Conservation (phyloP, 2,113 vertebrate species). For the Dendropsophus ebraccatus region DNA sequence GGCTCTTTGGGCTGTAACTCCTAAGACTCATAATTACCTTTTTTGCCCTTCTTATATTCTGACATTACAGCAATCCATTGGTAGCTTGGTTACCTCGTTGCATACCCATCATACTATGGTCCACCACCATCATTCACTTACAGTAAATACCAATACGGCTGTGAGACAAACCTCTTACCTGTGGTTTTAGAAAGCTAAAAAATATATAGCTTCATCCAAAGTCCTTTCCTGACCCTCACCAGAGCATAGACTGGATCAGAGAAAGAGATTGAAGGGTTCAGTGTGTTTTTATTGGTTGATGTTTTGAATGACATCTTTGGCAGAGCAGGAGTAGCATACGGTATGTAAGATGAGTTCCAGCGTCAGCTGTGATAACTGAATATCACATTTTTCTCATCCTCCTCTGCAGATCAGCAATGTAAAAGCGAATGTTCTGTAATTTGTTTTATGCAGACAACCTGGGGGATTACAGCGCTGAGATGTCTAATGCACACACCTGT, state of each 20-base stretch:
- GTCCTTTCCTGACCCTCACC: background rate
- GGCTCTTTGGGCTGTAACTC: too few relatives aligned
- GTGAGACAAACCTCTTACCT: background rate
- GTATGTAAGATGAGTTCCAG: background rate
- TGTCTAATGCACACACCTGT: background rate
- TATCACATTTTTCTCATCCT: constrained; percentile 10
- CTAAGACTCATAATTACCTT: too few relatives aligned
- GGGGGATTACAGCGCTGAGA: background rate
- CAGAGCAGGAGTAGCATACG: background rate
- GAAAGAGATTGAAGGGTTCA: background rate
- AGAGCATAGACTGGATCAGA: background rate
- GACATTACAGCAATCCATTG: too few relatives aligned
- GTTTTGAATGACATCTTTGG: background rate
- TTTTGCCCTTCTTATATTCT: too few relatives aligned
- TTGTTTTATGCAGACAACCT: background rate
- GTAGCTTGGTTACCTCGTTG: background rate
- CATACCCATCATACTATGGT: background rate
- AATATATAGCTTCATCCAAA: background rate
- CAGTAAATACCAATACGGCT: background rate
- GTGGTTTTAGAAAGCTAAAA: background rate
- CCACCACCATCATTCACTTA: background rate
- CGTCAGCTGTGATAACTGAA: background rate
- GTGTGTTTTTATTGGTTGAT: background rate
- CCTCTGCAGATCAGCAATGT: constrained; percentile 19
- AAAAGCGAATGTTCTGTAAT: background rate